Percentiles rank a stretch among this genome's conserved stretches.
These are phyloP conservation scores for Cryptotis parvus DNA, from an alignment of 2,113 vertebrate species.

Conservation along the genomic window DNA sequence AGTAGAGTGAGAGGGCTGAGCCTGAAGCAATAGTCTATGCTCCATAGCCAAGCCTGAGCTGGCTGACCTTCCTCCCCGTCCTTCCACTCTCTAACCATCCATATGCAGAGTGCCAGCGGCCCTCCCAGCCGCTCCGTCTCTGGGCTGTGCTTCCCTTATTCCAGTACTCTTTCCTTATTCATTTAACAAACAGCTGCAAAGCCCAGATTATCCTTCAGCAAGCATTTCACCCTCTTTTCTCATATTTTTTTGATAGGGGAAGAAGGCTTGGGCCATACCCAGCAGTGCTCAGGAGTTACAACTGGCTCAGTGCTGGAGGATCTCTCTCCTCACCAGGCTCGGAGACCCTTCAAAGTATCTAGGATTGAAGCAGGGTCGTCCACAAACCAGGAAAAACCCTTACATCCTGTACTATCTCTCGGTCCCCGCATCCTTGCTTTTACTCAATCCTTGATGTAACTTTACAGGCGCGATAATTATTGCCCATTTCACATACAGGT, in stretches of 20 bases:
- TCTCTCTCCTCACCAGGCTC: no score
- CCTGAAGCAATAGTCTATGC: not conserved
- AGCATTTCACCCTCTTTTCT: no score
- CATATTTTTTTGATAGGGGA: no score
- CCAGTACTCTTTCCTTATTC: not conserved
- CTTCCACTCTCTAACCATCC: not conserved
- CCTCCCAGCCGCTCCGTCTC: not conserved
- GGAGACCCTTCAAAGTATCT: no score
- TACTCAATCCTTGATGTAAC: not conserved
- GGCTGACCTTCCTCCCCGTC: not conserved
- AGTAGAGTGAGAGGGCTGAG: not conserved
- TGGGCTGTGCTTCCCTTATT: fast-evolving
- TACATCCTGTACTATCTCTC: no score
- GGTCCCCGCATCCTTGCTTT: not conserved
- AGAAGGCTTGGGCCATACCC: no score
- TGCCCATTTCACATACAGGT: not conserved
- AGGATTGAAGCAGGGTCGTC: no score
- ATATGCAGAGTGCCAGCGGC: not conserved
- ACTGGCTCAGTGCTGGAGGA: no score
- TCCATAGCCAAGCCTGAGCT: not conserved
- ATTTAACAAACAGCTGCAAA: slow-evolving; percentile 25
- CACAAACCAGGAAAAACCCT: no score
- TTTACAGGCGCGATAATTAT: not conserved
- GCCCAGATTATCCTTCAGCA: not conserved
- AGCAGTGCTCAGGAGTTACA: no score